phyloP scores from a whole-genome alignment of 2,888 invertebrate species.

The Netelia virgata region DNA sequence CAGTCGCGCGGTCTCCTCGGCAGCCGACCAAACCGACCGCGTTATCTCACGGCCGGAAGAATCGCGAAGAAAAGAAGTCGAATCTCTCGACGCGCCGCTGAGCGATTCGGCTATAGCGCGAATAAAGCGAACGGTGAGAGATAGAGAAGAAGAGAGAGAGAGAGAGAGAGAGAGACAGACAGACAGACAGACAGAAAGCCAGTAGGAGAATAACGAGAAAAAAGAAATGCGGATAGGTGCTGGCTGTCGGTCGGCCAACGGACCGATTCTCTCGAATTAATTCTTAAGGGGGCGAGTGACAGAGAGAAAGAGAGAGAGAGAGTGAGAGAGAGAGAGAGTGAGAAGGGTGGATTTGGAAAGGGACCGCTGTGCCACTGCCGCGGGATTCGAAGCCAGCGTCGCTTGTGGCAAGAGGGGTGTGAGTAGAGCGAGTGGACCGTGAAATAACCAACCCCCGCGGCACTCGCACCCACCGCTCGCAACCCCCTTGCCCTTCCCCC shows the following conservation, averaged over 20 bases:
- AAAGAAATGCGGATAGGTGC: constrained; percentile 70
- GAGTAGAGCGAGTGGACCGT: constrained; percentile 84
- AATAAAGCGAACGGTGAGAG: constrained; percentile 44
- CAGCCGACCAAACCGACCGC: constrained; percentile 72
- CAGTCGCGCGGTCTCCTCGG: constrained; percentile 36
- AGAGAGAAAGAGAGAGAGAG: constrained; percentile 15
- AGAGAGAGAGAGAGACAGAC: constrained; percentile 54
- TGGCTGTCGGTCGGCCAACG: constrained; percentile 81
- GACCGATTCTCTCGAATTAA: constrained; percentile 84
- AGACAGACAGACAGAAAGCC: constrained; percentile 50
- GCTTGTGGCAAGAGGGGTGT: constrained; percentile 78
- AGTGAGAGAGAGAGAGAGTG: constrained; percentile 28
- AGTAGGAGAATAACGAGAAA: constrained; percentile 62
- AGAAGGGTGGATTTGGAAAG: constrained; percentile 70
- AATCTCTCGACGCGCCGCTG: constrained; percentile 75
- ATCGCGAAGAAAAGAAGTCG: constrained; percentile 75
- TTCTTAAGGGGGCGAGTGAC: constrained; percentile 80
- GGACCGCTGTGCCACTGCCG: constrained; percentile 60
- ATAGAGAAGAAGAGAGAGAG: constrained; percentile 41
- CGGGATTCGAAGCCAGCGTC: constrained; percentile 67
- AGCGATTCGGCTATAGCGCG: constrained; percentile 48
- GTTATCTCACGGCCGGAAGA: constrained; percentile 74
- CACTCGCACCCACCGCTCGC: constrained; percentile 74
- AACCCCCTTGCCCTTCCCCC: constrained; percentile 50
- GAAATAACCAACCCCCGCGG: constrained; percentile 84